These are phyloP conservation scores for Linepithema humile DNA, from an alignment of 1,140 invertebrate species.

Conservation along the genomic window DNA sequence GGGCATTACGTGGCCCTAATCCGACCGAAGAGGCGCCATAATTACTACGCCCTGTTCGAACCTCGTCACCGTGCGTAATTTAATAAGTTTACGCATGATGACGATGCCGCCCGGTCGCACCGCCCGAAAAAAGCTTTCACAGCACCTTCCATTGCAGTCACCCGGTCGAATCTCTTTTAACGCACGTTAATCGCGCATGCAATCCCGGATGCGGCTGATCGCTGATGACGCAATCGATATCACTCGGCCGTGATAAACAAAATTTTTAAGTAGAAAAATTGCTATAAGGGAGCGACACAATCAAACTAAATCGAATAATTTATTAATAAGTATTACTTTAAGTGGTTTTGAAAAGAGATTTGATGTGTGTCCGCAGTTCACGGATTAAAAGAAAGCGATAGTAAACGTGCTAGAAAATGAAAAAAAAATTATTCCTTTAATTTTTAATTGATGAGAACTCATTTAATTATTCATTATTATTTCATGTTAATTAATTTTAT, in stretches of 20 bases:
- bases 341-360: too few species aligned
- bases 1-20: constrained; percentile 72
- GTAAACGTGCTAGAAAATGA: too few species aligned
- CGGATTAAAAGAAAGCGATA: too few species aligned
- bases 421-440: neutral
- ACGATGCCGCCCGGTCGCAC: constrained; percentile 23
- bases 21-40: constrained; percentile 69
- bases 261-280: neutral
- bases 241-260: neutral
- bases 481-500: neutral
- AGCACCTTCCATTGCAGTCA: constrained; percentile 23
- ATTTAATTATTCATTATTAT: neutral
- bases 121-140: constrained; percentile 21
- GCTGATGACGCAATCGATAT: neutral
- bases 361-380: too few species aligned
- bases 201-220: constrained; percentile 28
- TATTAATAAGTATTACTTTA: too few species aligned
- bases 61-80: constrained; percentile 66
- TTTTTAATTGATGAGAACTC: neutral
- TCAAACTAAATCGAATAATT: neutral
- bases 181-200: constrained; percentile 44
- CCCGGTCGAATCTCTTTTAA: constrained; percentile 21
- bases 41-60: constrained; percentile 67
- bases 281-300: neutral
- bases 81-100: constrained; percentile 57